Evolutionary conservation across 1,140 invertebrate genomes (phyloP), one percentile per base, ranked within the genome.

Genomic region (Heliconius hewitsoni): DNA sequence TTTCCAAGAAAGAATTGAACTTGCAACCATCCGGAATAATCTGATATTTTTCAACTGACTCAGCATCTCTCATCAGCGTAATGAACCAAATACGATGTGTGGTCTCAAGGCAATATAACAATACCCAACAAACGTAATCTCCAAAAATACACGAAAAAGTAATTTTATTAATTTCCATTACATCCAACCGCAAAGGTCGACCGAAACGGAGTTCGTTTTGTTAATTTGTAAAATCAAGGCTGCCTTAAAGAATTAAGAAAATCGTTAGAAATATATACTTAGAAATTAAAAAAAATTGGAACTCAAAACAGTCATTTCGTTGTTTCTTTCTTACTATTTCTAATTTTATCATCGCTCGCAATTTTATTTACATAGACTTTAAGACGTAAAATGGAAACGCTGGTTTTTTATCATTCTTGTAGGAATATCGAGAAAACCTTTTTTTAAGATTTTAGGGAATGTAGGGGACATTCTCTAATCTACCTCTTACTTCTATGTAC

Each of bases 101-200:
- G 34, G 16, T 39, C 66, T 74, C 77, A 78, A 78, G 77, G 77
- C 60, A 39, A 71, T n/a, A 46, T 30, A 46, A 73, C 23, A 37
- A 30, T 78, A 78, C 11, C 13, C 18, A 73, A 34, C 39, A 16
- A 74, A 52, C 34, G 72, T 70, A 30, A 52, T 72, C 46, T 78
- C 60, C 46, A 60, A 74, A 74, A 74, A 30, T 55, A 71, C 78
- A 79, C 78, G 78, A 79, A 74, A 57, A 55, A 55, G 78, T 46
- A 75, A 79, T 79, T 79, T 79, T 70, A 34, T 71, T 80, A 80
- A 82, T 77, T 42, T 72, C n/a, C 60, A 27, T 66, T 30, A 66
- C 13, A 30, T 30, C 18, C n/a, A 30, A 66, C 60, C 60, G 27
- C 60, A 66, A 30, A 66, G 60, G 60, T 66, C 27, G 23, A 11